Percentiles rank a stretch among this genome's conserved stretches.
phyloP scores from a whole-genome alignment of 1,140 invertebrate genomes.

The Thaumatotibia leucotreta region DNA sequence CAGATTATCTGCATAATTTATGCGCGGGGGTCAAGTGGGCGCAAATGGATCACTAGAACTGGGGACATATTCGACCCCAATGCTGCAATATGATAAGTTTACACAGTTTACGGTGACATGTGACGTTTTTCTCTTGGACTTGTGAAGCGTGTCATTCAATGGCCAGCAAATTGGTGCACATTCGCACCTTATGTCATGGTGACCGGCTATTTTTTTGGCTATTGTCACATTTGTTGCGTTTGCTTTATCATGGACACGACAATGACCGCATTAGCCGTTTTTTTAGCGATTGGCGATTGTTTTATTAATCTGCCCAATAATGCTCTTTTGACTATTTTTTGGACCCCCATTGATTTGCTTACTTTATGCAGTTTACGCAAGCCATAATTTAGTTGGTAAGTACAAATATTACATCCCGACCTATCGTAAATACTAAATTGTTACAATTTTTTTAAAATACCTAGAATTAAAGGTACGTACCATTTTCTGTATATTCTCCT shows the following conservation, averaged over 20 bases:
- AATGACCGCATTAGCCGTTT: conserved; percentile 38
- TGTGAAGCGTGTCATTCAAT: conserved; percentile 26
- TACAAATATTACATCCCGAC: no score
- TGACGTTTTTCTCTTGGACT: neutral
- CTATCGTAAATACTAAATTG: no score
- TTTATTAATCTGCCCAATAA: conserved; percentile 3
- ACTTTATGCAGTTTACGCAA: neutral
- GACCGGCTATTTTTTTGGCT: conserved; percentile 33
- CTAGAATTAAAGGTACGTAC: no score
- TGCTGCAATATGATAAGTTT: neutral
- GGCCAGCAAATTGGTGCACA: conserved; percentile 65
- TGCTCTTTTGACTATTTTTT: neutral
- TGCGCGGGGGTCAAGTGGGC: conserved; percentile 64
- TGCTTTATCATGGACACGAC: conserved; percentile 33
- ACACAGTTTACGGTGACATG: neutral
- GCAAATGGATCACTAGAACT: conserved; percentile 24
- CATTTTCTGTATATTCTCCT: no score
- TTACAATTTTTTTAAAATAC: no score
- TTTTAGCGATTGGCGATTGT: conserved; percentile 7
- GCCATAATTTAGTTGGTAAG: neutral
- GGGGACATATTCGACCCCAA: neutral
- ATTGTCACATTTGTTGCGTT: conserved; percentile 24
- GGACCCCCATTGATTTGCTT: neutral
- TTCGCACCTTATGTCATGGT: conserved; percentile 64
- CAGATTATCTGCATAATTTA: conserved; percentile 70